Base-by-base conservation (phyloP, 1,140 invertebrate species). In the Dendroctonus valens region DNA sequence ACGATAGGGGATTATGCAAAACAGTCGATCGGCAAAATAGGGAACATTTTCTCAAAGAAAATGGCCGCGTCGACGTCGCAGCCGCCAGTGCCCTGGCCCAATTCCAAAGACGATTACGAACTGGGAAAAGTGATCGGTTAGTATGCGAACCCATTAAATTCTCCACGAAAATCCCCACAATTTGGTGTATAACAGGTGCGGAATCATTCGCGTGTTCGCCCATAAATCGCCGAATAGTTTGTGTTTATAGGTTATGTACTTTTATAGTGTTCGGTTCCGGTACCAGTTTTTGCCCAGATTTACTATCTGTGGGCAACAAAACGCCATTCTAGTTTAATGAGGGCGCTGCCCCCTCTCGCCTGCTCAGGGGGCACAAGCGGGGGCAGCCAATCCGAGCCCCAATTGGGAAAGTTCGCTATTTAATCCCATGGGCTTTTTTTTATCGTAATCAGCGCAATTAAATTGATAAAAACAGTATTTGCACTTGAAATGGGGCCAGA, bases 21-120 rank as follows among this genome's bases (percentile, higher is more conserved):
- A 59, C 77, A 80, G 68, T 80, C 81, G 62, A 81, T 81, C 73
- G 79, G 80, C 72, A 84, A 83, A 80, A 82, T 84, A 48, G 64
- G 80, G 71, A 84, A 83, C 80, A 83, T 84, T 79, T 83, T 88
- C 79, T 81, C 82, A 72, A 83, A 82, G 80, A 89, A 89, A 84
- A 89, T 89, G 87, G 86, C 86, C 78, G 83, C 86, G 71, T 81
- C 82, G 75, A 83, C 83, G 75, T 83, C 82, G 76, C 82, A 78
- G 72, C 79, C 81, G 76, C 81, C 82, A 75, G 81, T 83, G 72
- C 85, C 86, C 68, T 97, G 95, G 95, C 90, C 94, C 61, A 97
- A 95, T 82, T 88, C 86, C 72, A 92, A 93, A 80, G 91, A 97
- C 76, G 93, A 96, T 77, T 98, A 97, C 82, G 94, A 96, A 81